Base-by-base conservation (phyloP, 2,113 vertebrate species). In the Caranx ignobilis region DNA sequence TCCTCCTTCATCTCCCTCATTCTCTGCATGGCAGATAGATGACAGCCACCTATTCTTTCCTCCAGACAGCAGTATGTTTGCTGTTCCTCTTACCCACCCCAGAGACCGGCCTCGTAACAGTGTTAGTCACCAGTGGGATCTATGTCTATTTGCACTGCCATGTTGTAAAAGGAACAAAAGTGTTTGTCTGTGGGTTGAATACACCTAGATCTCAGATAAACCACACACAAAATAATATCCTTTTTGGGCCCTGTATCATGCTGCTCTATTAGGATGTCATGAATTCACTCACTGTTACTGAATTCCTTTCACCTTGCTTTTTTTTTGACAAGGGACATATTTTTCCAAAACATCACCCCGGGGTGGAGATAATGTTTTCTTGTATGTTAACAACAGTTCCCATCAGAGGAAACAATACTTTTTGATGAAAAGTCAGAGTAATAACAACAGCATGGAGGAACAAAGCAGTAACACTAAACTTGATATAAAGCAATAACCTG, bases 21-120 rank as follows among this genome's bases (percentile, higher is more conserved):
- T 75, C 82, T 87, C 54, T 69, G 78, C 73, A 45, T 64, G 37
- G 81, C 71, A 76, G 88, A 84, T 85, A 91, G 88, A 91, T 91
- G 89, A 89, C 90, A 90, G 74, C 67, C 77, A 86, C 82, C 83
- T 65, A 83, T 85, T 91, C 90, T 89, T 89, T 72, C 73, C 82
- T 79, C 73, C 81, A 86, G 79, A 92, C 89, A 87, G 83, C 85
- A 64, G 87, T 70, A 81, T 91, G 87, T 92, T 93, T 93, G 87
- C 90, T 68, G 74, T 90, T 92, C 83, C 77, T 89, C 83, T 89
- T 85, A 90, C 84, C 89, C 87, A 82, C 85, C 89, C 83, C 64
- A 84, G 86, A 89, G 87, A 86, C 89, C 11, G 35, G 66, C 86
- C 82, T 79, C 79, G 87, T 81, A 87, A 91, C 89, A 70, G 35